These are phyloP conservation scores for Capitulum mitella DNA, from an alignment of 2,888 invertebrate genomes.

Conservation along the genomic window DNA sequence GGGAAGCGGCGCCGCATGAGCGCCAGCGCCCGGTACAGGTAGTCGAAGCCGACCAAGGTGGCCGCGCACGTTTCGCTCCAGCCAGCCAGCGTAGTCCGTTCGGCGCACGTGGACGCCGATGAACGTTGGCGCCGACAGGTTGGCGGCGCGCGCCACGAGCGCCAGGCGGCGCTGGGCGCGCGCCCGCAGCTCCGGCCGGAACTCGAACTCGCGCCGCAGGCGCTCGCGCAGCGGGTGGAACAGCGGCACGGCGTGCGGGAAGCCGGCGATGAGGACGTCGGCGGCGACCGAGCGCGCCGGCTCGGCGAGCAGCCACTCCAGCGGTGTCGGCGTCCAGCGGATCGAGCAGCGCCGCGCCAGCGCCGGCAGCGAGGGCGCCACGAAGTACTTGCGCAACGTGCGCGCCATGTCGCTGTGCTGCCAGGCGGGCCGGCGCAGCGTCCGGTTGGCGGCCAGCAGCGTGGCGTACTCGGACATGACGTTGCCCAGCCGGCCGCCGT, in stretches of 20 bases:
- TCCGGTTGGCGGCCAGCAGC: slow-evolving; percentile 28
- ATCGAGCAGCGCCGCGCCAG: not conserved
- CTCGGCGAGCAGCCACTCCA: not conserved
- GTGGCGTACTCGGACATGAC: slow-evolving; percentile 35
- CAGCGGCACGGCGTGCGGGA: slow-evolving; percentile 30
- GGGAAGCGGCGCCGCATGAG: slow-evolving; percentile 31
- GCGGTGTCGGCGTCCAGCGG: slow-evolving; percentile 7
- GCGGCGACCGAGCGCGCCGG: not conserved
- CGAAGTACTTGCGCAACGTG: slow-evolving; percentile 3
- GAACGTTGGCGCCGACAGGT: slow-evolving; percentile 20
- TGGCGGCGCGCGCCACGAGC: not conserved
- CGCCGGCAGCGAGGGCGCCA: slow-evolving; percentile 1
- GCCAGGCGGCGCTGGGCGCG: slow-evolving; percentile 13
- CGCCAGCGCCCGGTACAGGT: slow-evolving; percentile 30
- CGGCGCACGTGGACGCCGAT: slow-evolving; percentile 36
- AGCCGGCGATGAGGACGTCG: slow-evolving; percentile 23
- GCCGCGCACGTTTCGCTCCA: slow-evolving; percentile 26
- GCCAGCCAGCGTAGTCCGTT: slow-evolving; percentile 30
- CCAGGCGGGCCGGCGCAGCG: not conserved
- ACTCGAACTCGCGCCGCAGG: slow-evolving; percentile 30
- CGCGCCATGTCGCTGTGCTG: not conserved
- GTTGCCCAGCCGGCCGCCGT: slow-evolving; percentile 33
- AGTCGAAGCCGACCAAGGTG: slow-evolving; percentile 24
- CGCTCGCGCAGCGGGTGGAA: slow-evolving; percentile 28
- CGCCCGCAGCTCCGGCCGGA: slow-evolving; percentile 18